Base-by-base conservation (phyloP, 2,888 invertebrate species). In the Tillus elongatus region DNA sequence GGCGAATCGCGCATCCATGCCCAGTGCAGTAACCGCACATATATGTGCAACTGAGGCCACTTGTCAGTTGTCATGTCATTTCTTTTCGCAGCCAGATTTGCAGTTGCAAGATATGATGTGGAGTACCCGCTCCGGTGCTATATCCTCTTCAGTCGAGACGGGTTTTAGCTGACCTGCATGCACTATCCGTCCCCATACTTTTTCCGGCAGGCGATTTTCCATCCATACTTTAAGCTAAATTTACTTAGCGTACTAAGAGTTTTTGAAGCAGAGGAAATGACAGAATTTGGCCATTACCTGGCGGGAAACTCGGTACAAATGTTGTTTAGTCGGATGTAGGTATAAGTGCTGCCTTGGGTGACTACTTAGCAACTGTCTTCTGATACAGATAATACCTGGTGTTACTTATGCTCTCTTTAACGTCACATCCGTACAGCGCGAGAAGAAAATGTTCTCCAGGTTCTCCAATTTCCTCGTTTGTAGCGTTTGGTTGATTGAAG, bases 91-190 rank as follows among this genome's bases (percentile, higher is more conserved):
- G 6, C n/a, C 24, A n/a, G 24, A n/a, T 19, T 19, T 19, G 24
- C 24, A 19, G 24, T 19, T 19, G 6, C 24, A 19, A n/a, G 6
- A 19, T 19, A 19, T 19, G 24, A 19, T 19, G 24, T 19, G 24
- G 24, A 19, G 24, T 19, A 19, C 24, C n/a, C 24, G 24, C 24
- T 19, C 24, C 24, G 24, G 24, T 19, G 24, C 24, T 19, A n/a
- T 19, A 19, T 19, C 24, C 24, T 8, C 24, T 19, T 19, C 24
- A 19, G 24, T 19, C 24, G 24, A n/a, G 24, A 19, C n/a, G 24
- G 24, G 24, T 19, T n/a, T 19, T 19, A 19, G 24, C n/a, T 19
- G 24, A 19, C 6, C 24, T 19, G 24, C 24, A 19, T 19, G 24
- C 24, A 19, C 24, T n/a, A 19, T 19, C 24, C 24, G n/a, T 19